phyloP scores from a whole-genome alignment of 2,797 vertebrate genomes.

The Myotis findleyi region DNA sequence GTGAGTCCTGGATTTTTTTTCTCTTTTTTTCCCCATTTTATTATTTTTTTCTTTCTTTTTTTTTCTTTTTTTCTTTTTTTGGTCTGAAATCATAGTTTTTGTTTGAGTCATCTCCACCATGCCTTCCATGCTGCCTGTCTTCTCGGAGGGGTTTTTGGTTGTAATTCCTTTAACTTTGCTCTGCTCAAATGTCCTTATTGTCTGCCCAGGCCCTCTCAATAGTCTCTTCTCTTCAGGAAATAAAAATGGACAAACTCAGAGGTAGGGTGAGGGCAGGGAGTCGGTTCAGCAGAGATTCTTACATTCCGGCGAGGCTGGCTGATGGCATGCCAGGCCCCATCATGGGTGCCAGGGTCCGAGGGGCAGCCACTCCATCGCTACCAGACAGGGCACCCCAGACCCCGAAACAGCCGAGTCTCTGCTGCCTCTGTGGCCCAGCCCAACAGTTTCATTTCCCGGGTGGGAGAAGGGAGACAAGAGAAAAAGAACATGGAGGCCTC shows the following conservation, averaged over 20 bases:
- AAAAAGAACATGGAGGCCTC: constrained; percentile 70
- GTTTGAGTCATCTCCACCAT: constrained; percentile 80
- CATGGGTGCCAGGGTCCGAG: constrained; percentile 4
- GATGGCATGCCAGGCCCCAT: background rate
- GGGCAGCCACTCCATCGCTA: background rate
- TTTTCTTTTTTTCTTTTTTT: constrained; percentile 87
- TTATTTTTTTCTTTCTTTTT: constrained; percentile 72
- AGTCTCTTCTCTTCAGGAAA: constrained; percentile 91
- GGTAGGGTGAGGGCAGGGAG: constrained; percentile 74
- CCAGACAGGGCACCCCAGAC: constrained; percentile 59
- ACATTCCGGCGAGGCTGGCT: constrained; percentile 67
- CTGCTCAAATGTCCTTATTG: constrained; percentile 78
- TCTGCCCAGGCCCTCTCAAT: constrained; percentile 80
- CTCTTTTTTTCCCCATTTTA: constrained; percentile 81
- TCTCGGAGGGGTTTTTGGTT: constrained; percentile 73
- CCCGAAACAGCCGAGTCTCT: constrained; percentile 34
- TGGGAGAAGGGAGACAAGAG: constrained; percentile 74
- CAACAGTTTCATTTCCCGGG: constrained; percentile 56
- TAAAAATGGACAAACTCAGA: constrained; percentile 78
- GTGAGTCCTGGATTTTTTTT: constrained; percentile 84
- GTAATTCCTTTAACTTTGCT: constrained; percentile 64
- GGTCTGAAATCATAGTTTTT: constrained; percentile 94
- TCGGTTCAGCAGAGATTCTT: constrained; percentile 65
- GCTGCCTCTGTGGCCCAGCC: constrained; percentile 64
- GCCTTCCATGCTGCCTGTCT: constrained; percentile 80